Evolutionary conservation across 2,797 vertebrate species (phyloP).

Genomic region (Chrysocyon brachyurus): DNA sequence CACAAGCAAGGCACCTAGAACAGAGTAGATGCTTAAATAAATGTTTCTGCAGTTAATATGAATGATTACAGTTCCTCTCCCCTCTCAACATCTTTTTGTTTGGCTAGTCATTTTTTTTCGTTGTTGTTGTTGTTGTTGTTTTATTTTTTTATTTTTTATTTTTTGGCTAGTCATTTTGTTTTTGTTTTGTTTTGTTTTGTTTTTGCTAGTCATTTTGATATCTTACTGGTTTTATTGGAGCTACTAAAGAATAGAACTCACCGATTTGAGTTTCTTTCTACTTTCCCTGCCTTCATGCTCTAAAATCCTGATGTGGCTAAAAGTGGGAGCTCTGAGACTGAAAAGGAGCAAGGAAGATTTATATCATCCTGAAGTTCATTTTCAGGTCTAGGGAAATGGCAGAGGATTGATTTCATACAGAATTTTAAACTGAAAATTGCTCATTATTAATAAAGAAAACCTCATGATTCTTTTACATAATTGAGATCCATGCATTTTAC

Average conservation of each 20-base stretch:
- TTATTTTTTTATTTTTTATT: too few relatives aligned
- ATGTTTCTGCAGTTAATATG: neutral
- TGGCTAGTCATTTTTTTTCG: neutral
- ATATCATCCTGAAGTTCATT: neutral
- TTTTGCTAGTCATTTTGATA: neutral
- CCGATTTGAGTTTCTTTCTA: neutral
- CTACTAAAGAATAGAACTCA: neutral
- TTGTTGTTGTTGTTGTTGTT: neutral
- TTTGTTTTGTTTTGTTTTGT: neutral
- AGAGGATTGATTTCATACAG: neutral
- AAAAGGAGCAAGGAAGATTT: neutral
- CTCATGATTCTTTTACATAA: neutral
- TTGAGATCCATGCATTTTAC: neutral
- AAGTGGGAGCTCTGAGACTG: neutral
- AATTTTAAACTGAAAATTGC: constrained; percentile 42
- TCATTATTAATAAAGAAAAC: constrained; percentile 29
- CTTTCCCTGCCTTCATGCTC: neutral
- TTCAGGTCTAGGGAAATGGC: neutral
- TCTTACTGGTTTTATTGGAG: constrained; percentile 20
- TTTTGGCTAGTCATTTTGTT: neutral
- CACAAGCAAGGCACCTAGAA: neutral
- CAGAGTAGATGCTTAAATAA: neutral
- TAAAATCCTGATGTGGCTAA: neutral
- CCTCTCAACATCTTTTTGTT: neutral
- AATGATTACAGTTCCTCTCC: neutral